Base-by-base conservation (phyloP, 2,888 invertebrate genomes). In the Leptinotarsa rubiginosa region DNA sequence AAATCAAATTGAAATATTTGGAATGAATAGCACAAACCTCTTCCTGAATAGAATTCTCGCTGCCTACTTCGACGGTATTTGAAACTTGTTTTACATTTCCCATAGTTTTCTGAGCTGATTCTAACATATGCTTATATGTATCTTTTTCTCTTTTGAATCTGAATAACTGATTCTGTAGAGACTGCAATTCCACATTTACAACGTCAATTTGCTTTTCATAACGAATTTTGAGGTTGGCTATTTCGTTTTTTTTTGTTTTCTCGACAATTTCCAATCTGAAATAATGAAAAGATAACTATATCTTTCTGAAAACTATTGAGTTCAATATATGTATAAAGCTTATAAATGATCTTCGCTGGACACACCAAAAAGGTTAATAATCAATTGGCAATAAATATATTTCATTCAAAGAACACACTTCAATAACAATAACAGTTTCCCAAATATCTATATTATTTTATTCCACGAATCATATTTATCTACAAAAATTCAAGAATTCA, bases 131-230 rank as follows among this genome's bases (percentile, higher is more conserved):
- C 80, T 95, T 95, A 84, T 95, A 96, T 69, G 94, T 94, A 85
- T 97, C 97, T 71, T 96, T 91, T 87, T 97, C 97, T 75, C 96
- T 90, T 85, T 95, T 95, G 85, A 96, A 96, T 82, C 95, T 91
- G 25, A 93, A 90, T 79, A 94, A 92, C 90, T 95, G 95, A 77
- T 91, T 91, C 86, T 96, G 96, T 83, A 96, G 90, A 10, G 95
- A 93, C 81, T 94, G 93, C 52, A 96, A 90, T 87, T 97, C 97
- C 77, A 94, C 94, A 77, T 93, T 92, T 84, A 97, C 92, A 16
- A 94, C 91, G 78, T 92, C 93, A 85, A 96, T 91, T 86, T 96
- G 94, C 79, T 93, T 93, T 83, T 97, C 97, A 85, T 96, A 96
- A 70, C 96, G 91, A 87, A 94, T 90, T 87, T 96, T 95, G 73